Conservation (phyloP, 2,797 vertebrate genomes). For the Jordanella pulchra region DNA sequence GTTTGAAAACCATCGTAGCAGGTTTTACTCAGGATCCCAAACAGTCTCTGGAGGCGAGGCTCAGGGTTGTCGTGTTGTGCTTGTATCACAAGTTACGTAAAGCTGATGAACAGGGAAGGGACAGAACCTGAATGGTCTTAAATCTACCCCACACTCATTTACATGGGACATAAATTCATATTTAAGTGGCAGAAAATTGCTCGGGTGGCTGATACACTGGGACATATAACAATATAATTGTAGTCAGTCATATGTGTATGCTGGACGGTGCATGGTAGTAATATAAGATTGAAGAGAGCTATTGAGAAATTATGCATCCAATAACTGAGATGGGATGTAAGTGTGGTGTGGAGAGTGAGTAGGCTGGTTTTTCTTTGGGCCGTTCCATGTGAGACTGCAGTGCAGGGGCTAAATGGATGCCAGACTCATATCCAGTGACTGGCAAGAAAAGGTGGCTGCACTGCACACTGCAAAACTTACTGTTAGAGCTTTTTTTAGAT, state of each 20-base stretch:
- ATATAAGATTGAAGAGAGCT: conserved; percentile 64
- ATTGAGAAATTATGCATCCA: conserved; percentile 65
- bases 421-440: conserved; percentile 36
- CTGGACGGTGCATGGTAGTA: not conserved
- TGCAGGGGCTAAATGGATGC: conserved; percentile 63
- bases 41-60: conserved; percentile 18
- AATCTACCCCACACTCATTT: conserved; percentile 79
- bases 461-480: conserved; percentile 16
- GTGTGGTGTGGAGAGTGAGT: conserved; percentile 49
- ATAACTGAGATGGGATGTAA: conserved; percentile 70
- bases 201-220: conserved; percentile 65
- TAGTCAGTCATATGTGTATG: conserved; percentile 28
- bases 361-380: conserved; percentile 55
- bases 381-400: conserved; percentile 60
- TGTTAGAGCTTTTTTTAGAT: not conserved
- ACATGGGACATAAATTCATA: conserved; percentile 80
- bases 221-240: conserved; percentile 69
- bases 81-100: conserved; percentile 31
- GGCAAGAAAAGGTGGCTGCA: conserved; percentile 48
- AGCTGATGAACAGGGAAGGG: conserved; percentile 78
- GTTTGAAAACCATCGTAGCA: not conserved
- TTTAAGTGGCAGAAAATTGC: conserved; percentile 78
- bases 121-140: conserved; percentile 78
- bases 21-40: not conserved
- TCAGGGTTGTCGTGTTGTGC: conserved; percentile 15